Percentiles rank a stretch among this genome's conserved stretches.
Conservation (phyloP, 92 coral and sea anemone genomes). For the Epizoanthus stellaris region DNA sequence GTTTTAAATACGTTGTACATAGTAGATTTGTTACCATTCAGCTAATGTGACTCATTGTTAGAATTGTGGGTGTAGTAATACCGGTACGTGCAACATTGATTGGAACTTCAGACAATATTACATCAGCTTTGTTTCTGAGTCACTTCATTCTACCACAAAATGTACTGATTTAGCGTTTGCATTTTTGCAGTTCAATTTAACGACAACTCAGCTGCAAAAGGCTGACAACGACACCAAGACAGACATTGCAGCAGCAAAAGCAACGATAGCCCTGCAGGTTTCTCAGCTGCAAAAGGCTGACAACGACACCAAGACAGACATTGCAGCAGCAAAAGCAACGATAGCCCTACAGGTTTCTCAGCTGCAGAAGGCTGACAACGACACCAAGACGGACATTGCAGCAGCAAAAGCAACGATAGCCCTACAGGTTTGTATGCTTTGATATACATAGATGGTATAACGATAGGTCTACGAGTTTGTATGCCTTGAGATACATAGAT, state of each 20-base stretch:
- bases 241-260: neutral
- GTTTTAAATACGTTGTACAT: too few relatives aligned
- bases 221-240: constrained; percentile 11
- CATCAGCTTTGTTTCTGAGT: too few relatives aligned
- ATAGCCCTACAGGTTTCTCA: neutral
- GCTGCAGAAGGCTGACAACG: constrained; percentile 16
- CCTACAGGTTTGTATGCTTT: too few relatives aligned
- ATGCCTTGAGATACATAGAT: too few relatives aligned
- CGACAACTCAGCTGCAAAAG: constrained; percentile 16
- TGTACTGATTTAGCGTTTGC: neutral
- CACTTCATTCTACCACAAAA: too few relatives aligned
- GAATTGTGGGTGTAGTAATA: too few relatives aligned
- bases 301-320: constrained; percentile 6
- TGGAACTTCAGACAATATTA: too few relatives aligned
- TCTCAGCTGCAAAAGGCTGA: constrained; percentile 11
- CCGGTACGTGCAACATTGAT: too few relatives aligned
- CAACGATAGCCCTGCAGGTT: neutral
- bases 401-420: neutral
- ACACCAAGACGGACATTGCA: neutral
- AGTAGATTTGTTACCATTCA: too few relatives aligned
- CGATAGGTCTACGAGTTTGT: too few relatives aligned
- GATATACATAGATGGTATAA: too few relatives aligned
- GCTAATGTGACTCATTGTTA: too few relatives aligned
- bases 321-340: neutral
- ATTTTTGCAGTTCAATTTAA: neutral